These are phyloP conservation scores for Macrosoma leucophasiata DNA, from an alignment of 2,888 invertebrate genomes.

Conservation along the genomic window DNA sequence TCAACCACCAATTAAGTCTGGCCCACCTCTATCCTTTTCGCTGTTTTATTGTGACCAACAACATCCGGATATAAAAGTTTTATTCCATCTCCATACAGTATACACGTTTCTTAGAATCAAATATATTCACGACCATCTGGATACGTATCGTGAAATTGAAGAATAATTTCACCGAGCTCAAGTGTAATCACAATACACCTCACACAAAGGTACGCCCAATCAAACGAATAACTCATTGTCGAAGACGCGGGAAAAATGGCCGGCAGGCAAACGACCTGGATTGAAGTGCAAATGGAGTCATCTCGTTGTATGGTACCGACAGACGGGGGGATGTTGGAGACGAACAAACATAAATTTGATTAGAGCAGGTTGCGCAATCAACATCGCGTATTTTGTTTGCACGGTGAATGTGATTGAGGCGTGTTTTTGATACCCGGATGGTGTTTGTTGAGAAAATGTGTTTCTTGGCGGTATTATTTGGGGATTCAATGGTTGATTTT, in stretches of 20 bases:
- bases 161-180: too few relatives aligned
- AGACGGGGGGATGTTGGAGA: slow-evolving; percentile 41
- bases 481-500: too few relatives aligned
- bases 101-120: too few relatives aligned
- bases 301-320: slow-evolving; percentile 45
- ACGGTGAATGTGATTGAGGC: slow-evolving; percentile 37
- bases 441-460: slow-evolving; percentile 2
- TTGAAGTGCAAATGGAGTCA: slow-evolving; percentile 73
- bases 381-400: slow-evolving; percentile 48
- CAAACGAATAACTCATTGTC: slow-evolving; percentile 31
- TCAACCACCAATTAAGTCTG: too few relatives aligned
- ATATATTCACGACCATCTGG: too few relatives aligned
- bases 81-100: too few relatives aligned
- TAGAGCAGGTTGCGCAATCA: slow-evolving; percentile 68
- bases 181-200: too few relatives aligned
- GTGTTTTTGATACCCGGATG: slow-evolving; percentile 5
- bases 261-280: slow-evolving; percentile 67
- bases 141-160: too few relatives aligned
- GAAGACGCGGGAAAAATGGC: slow-evolving; percentile 66
- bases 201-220: too few relatives aligned
- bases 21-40: too few relatives aligned
- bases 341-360: slow-evolving; percentile 71
- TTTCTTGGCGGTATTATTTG: slow-evolving; percentile 1
- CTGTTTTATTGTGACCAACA: too few relatives aligned
- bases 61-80: too few relatives aligned